These are phyloP conservation scores for Nowickia ferox DNA, from an alignment of 2,888 invertebrate species.

Conservation along the genomic window DNA sequence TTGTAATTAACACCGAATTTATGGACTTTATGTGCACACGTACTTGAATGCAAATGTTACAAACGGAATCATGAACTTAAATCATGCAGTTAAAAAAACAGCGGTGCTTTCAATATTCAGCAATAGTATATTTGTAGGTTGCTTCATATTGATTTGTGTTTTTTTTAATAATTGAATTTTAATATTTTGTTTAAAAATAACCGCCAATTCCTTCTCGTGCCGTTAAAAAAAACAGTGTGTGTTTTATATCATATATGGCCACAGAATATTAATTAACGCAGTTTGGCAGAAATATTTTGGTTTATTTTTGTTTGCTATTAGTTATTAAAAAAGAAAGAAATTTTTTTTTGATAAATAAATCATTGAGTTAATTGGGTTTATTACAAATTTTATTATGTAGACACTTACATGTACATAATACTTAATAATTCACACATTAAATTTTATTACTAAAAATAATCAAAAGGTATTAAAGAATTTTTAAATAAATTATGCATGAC, in stretches of 20 bases:
- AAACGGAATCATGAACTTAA: no score
- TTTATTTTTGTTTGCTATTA: constrained; percentile 5
- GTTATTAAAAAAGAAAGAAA: constrained; percentile 13
- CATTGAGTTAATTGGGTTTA: constrained; percentile 60
- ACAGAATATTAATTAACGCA: constrained; percentile 61
- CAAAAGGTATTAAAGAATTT: not conserved
- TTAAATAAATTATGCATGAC: constrained; percentile 17
- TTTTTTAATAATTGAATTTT: not conserved
- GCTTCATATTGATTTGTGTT: no score
- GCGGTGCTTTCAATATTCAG: no score
- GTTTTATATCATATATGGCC: constrained; percentile 53
- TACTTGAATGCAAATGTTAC: no score
- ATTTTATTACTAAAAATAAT: not conserved
- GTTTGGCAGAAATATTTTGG: constrained; percentile 8
- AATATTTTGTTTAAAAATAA: constrained; percentile 33
- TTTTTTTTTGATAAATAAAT: constrained; percentile 47
- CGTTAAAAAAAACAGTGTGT: constrained; percentile 11
- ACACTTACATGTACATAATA: not conserved
- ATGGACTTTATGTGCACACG: no score
- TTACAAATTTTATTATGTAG: constrained; percentile 44
- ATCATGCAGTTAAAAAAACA: no score
- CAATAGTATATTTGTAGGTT: no score
- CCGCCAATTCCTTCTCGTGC: constrained; percentile 27
- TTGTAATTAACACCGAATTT: no score
- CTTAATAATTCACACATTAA: constrained; percentile 13